Evolutionary conservation across 1,140 invertebrate species (phyloP), one percentile per base, ranked within the genome.

Genomic region (Polypedilum vanderplanki): DNA sequence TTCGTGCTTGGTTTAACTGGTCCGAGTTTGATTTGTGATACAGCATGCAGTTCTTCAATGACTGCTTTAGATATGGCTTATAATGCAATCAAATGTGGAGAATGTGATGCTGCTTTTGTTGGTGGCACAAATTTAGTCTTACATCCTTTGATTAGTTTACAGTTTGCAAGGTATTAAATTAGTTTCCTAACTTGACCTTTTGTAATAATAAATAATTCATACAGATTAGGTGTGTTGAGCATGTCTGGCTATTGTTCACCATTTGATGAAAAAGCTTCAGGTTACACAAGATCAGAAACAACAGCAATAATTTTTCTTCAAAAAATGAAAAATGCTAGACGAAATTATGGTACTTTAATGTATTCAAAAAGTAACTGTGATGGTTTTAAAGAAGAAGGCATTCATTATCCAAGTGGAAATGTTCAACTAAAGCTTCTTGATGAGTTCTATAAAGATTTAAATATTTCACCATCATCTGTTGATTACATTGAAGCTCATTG

Each of bases 11-110:
- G 89, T 65, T 80, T 88, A 0, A 87, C 85, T 76, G 90, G 90
- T 73, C 94, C 94, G 0, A 94, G 92, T 75, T 94, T 91, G 80
- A 87, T 90, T 0, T 87, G 95, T 7, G 95, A 98, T 81, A 93
- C 94, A 7, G 95, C 95, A 9, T 98, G 95, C 81, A 95, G 93
- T 17, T 96, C 94, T 9, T 94, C 93, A 77, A 82, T 96, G 15
- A 88, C 91, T 78, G 94, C 94, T 0, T 78, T 97, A 41, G 90
- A 95, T 79, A 88, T 94, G 76, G 95, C 93, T 15, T 90, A 93
- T 78, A 87, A 87, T 77, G 87, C 90, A 0, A 92, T 98, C 7
- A 83, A 88, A 76, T 86, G 87, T 73, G 93, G 92, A 0, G 84
- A 89, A 75, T 94, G 93, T 80, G 94, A 97, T 74, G 85, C 88